These are phyloP conservation scores for Andrena dorsata DNA, from an alignment of 2,888 invertebrate genomes.

Conservation along the genomic window DNA sequence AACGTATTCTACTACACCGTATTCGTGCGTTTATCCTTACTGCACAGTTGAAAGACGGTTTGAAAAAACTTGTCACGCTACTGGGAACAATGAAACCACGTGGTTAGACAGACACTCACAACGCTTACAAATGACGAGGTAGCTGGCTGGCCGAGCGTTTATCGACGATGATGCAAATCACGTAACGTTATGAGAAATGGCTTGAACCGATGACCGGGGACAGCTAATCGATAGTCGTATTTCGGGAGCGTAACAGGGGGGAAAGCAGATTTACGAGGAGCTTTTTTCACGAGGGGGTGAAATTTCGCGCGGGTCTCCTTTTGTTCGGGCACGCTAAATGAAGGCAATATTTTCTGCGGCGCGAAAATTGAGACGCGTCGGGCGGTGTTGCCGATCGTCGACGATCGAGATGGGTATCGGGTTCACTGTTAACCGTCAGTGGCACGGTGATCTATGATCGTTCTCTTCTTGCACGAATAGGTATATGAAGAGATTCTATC, in stretches of 20 bases:
- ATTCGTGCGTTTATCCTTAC: too few relatives aligned
- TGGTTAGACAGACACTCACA: background rate
- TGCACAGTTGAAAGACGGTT: too few relatives aligned
- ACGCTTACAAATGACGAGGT: background rate
- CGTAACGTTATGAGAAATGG: constrained; percentile 56
- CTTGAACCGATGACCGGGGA: constrained; percentile 56
- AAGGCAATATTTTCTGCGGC: constrained; percentile 13
- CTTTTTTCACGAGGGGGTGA: background rate
- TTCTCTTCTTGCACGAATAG: too few relatives aligned
- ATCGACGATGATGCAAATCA: constrained; percentile 70
- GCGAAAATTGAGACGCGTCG: constrained; percentile 12
- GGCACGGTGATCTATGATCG: too few relatives aligned
- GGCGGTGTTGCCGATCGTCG: background rate
- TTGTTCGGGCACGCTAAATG: constrained; percentile 2
- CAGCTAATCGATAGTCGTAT: constrained; percentile 62
- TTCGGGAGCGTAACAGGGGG: constrained; percentile 18
- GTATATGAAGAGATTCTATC: too few relatives aligned
- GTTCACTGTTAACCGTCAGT: background rate
- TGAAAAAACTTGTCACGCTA: too few relatives aligned
- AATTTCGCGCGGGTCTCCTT: background rate
- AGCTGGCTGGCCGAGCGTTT: constrained; percentile 41
- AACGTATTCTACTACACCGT: too few relatives aligned
- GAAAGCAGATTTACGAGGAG: constrained; percentile 44
- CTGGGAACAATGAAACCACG: too few relatives aligned
- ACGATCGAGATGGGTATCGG: constrained; percentile 2